Conservation (phyloP, 2,888 invertebrate genomes). For the Cryptus viduatorius region DNA sequence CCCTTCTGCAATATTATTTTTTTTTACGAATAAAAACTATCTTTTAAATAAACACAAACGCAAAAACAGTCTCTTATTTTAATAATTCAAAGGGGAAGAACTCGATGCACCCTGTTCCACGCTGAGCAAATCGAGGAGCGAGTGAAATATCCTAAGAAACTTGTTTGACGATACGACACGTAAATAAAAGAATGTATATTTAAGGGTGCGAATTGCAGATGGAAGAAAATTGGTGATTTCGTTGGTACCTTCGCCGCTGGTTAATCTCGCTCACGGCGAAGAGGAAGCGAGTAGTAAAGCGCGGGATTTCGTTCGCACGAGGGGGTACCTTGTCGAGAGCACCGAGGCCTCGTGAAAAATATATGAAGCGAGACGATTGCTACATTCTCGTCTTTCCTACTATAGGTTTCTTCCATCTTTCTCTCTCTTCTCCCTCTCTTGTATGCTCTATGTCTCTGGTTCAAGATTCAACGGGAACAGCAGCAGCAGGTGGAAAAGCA, state of each 20-base stretch:
- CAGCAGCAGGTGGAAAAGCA: slow-evolving; percentile 53
- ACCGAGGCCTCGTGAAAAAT: slow-evolving; percentile 52
- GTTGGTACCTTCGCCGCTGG: neutral
- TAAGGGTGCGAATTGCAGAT: slow-evolving; percentile 7
- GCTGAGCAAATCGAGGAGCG: no score
- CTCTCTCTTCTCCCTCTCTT: neutral
- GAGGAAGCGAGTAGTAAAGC: no score
- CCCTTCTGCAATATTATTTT: no score
- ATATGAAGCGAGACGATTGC: slow-evolving; percentile 65
- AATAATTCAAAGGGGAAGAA: neutral
- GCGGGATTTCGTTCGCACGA: neutral
- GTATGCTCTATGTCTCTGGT: slow-evolving; percentile 1
- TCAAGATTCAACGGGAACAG: slow-evolving; percentile 13
- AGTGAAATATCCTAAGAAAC: neutral
- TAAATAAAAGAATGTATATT: slow-evolving; percentile 4
- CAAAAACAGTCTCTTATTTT: neutral
- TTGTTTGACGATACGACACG: neutral
- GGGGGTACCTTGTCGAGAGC: slow-evolving; percentile 4
- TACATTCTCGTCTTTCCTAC: slow-evolving; percentile 41
- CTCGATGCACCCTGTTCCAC: neutral
- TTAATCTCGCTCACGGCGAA: slow-evolving; percentile 23
- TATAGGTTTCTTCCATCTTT: neutral
- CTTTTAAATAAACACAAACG: no score
- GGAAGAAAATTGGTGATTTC: slow-evolving; percentile 28
- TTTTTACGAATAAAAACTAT: no score